These are phyloP conservation scores for Siniperca knerii DNA, from an alignment of 2,113 vertebrate genomes.

Conservation along the genomic window DNA sequence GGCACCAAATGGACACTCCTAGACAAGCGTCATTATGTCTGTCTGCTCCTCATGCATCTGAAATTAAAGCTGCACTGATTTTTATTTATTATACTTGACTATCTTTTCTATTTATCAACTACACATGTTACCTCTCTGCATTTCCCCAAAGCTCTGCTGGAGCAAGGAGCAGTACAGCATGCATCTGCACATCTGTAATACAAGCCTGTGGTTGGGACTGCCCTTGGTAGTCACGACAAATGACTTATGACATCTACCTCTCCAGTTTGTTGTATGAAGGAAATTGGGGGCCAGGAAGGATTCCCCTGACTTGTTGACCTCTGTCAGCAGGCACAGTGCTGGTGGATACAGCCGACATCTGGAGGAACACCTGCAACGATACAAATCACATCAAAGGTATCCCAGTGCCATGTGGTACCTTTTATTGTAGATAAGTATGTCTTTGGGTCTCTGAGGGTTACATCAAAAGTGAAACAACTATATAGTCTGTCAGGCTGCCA, in stretches of 20 bases:
- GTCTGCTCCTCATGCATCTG: background rate
- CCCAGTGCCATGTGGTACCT: conserved; percentile 1
- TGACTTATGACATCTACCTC: conserved; percentile 30
- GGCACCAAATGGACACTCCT: conserved; percentile 2
- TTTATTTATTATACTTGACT: background rate
- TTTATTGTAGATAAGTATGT: conserved; percentile 11
- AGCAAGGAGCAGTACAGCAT: background rate
- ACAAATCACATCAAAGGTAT: conserved; percentile 35
- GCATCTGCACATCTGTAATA: conserved; percentile 4
- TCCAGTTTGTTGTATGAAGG: conserved; percentile 24
- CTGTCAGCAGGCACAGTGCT: conserved; percentile 32
- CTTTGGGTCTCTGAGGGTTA: conserved; percentile 1
- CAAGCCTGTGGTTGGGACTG: background rate
- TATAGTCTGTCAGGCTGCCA: background rate
- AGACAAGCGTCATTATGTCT: background rate
- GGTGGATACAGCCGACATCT: conserved; percentile 45
- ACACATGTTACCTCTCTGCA: background rate
- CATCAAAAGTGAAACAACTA: background rate
- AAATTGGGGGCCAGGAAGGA: conserved; percentile 13
- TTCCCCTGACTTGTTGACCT: conserved; percentile 40
- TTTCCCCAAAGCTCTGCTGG: background rate
- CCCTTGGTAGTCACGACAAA: conserved; percentile 2
- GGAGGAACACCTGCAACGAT: conserved; percentile 38
- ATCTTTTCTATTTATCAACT: background rate
- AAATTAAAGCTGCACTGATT: background rate